These are phyloP conservation scores for Catharus minimus DNA, from an alignment of 2,113 vertebrate species.

Conservation along the genomic window DNA sequence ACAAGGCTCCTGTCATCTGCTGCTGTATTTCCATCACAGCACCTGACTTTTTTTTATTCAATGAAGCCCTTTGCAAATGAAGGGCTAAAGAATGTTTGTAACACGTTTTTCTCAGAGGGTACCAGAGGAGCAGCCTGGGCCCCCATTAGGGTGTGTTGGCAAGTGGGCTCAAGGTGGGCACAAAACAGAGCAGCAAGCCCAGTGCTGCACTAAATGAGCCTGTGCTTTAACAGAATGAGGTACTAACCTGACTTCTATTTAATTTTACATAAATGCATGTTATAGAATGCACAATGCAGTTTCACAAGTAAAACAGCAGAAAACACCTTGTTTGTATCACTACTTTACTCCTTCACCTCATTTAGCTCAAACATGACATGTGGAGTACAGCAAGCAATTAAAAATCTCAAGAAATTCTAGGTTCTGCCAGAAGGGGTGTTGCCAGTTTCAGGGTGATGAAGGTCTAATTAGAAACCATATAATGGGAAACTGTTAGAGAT, in stretches of 20 bases:
- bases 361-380: background rate
- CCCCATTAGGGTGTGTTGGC: background rate
- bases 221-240: background rate
- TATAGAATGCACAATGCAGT: background rate
- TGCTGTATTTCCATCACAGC: background rate
- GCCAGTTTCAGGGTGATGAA: background rate
- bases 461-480: background rate
- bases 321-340: background rate
- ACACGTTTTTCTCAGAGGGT: background rate
- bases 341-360: background rate
- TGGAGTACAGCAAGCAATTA: background rate
- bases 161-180: background rate
- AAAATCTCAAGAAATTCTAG: background rate
- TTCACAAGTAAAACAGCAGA: background rate
- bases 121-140: accelerated
- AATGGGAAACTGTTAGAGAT: background rate
- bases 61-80: background rate
- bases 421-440: background rate
- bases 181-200: background rate
- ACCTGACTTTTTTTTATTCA: background rate
- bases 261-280: background rate
- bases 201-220: background rate
- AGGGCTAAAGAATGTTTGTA: background rate
- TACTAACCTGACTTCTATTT: background rate
- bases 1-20: background rate